phyloP scores from a whole-genome alignment of 2,888 invertebrate genomes.

The Aphidius colemani region DNA sequence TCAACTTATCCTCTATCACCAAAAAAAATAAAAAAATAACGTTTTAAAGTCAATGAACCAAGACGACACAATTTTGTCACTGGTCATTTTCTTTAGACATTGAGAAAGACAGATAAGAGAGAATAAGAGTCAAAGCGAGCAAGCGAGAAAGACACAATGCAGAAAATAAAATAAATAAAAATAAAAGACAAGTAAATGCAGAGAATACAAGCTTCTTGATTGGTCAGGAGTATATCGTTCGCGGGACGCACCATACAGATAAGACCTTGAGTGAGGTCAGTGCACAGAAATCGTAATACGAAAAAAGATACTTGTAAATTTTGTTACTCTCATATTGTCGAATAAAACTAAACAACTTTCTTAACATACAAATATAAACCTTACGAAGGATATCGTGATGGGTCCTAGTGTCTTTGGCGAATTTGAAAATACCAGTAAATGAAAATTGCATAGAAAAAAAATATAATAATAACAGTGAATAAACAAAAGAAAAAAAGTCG shows the following conservation, averaged over 20 bases:
- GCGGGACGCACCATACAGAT: conserved; percentile 30
- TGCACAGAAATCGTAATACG: conserved; percentile 33
- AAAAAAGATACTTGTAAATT: conserved; percentile 15
- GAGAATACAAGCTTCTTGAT: conserved; percentile 24
- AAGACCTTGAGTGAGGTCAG: conserved; percentile 50
- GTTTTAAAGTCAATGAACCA: conserved; percentile 23
- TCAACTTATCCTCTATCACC: too few relatives aligned
- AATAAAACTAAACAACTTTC: conserved; percentile 3
- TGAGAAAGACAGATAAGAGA: conserved; percentile 15
- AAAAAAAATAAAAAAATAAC: too few relatives aligned
- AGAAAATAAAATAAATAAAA: conserved; percentile 15
- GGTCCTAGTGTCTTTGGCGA: conserved; percentile 2
- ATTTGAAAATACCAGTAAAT: neutral
- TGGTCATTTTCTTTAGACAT: conserved; percentile 21
- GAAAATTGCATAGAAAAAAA: conserved; percentile 1
- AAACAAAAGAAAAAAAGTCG: conserved; percentile 5
- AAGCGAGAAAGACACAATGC: neutral
- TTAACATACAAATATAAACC: conserved; percentile 2
- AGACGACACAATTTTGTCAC: conserved; percentile 23
- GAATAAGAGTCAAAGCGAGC: conserved; percentile 1
- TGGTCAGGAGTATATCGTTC: conserved; percentile 21
- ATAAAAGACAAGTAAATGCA: conserved; percentile 15
- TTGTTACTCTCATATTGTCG: conserved; percentile 13
- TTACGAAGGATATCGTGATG: neutral
- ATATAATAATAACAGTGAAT: neutral